Evolutionary conservation across 2,797 vertebrate genomes (phyloP).

Genomic region (Orientallactaga sibirica): DNA sequence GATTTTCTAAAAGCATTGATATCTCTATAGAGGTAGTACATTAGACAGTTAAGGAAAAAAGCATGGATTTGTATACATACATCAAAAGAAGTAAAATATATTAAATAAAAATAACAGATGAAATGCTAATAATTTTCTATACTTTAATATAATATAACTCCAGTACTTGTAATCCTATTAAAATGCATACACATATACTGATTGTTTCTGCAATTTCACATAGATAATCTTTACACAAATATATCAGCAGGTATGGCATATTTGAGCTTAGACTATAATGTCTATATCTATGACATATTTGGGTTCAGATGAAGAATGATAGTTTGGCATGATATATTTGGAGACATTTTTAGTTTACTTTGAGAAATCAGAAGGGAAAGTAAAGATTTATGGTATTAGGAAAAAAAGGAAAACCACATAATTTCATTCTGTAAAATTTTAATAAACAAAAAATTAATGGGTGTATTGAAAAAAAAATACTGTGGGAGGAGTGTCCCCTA

Average conservation of each 20-base stretch:
- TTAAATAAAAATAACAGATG: background rate
- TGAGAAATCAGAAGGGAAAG: background rate
- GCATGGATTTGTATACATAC: background rate
- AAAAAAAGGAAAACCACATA: background rate
- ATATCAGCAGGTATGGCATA: background rate
- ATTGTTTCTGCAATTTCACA: background rate
- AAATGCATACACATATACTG: background rate
- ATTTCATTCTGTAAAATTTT: background rate
- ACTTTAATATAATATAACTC: background rate
- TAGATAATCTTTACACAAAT: background rate
- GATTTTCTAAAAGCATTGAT: background rate
- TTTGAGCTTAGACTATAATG: background rate
- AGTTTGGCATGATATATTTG: background rate
- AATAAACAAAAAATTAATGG: background rate
- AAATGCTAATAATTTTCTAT: background rate
- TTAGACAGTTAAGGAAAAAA: background rate
- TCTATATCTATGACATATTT: background rate
- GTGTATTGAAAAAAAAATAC: no score
- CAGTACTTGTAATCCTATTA: background rate
- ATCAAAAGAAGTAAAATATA: background rate
- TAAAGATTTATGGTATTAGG: background rate
- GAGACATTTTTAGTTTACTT: background rate
- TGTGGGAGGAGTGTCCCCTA: background rate
- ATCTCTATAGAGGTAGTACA: background rate
- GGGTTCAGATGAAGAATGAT: background rate